A percentile compares a stretch with the other conserved stretches of the same genome.
Evolutionary conservation across 2,888 invertebrate species (phyloP).

Genomic region (Melanargia galathea): DNA sequence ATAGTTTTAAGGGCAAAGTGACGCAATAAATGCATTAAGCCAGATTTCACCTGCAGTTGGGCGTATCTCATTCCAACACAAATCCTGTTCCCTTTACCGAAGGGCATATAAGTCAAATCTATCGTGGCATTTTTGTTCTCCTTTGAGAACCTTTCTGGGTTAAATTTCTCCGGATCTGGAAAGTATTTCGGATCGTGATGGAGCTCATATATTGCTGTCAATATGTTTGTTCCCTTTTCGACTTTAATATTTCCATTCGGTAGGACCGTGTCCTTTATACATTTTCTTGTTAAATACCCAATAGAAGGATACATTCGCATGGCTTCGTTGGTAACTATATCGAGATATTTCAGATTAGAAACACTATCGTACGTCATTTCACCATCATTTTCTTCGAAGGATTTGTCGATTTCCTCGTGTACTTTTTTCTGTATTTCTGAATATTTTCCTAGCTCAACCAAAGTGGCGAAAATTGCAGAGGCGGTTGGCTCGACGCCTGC

Average conservation of each 20-base stretch:
- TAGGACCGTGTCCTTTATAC: constrained; percentile 52
- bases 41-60: constrained; percentile 50
- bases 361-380: constrained; percentile 54
- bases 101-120: constrained; percentile 63
- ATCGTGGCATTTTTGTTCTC: constrained; percentile 46
- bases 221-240: constrained; percentile 56
- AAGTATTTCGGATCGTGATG: constrained; percentile 70
- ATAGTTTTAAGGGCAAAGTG: constrained; percentile 39
- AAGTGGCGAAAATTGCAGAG: constrained; percentile 52
- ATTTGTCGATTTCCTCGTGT: constrained; percentile 59
- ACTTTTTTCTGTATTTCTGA: constrained; percentile 55
- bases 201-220: constrained; percentile 56
- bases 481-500: constrained; percentile 70
- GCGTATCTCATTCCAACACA: constrained; percentile 69
- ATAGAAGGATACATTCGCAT: constrained; percentile 60
- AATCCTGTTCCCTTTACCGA: constrained; percentile 68
- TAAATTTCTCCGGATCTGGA: constrained; percentile 67
- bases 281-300: constrained; percentile 51
- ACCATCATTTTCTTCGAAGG: constrained; percentile 47
- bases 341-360: constrained; percentile 56
- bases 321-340: constrained; percentile 56
- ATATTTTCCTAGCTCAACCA: constrained; percentile 59
- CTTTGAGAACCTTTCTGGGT: constrained; percentile 62
- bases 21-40: constrained; percentile 40
- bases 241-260: constrained; percentile 61